These are phyloP conservation scores for Phasia obesa DNA, from an alignment of 2,888 invertebrate species.

Conservation along the genomic window DNA sequence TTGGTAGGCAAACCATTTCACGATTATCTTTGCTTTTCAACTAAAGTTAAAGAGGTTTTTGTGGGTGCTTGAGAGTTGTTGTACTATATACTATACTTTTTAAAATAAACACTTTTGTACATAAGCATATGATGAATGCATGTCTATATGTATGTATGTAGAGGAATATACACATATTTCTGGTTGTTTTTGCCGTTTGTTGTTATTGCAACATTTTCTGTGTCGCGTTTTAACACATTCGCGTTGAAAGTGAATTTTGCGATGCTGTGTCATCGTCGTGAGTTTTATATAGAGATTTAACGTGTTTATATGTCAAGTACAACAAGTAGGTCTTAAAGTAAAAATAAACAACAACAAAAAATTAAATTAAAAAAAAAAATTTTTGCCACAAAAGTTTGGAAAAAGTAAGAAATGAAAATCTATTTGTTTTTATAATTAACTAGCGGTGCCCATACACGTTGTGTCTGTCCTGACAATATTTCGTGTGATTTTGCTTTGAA, in stretches of 20 bases:
- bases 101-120: slow-evolving; percentile 23
- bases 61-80: slow-evolving; percentile 69
- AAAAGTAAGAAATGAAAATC: neutral
- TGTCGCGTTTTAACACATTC: slow-evolving; percentile 69
- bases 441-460: no score
- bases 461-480: no score
- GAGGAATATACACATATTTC: slow-evolving; percentile 26
- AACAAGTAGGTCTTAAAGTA: slow-evolving; percentile 71
- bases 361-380: neutral
- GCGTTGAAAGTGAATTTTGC: slow-evolving; percentile 71
- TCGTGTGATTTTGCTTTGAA: no score
- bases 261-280: slow-evolving; percentile 64
- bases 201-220: slow-evolving; percentile 70
- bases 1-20: slow-evolving; percentile 70
- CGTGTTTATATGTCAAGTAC: slow-evolving; percentile 71
- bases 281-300: slow-evolving; percentile 64
- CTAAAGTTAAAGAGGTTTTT: slow-evolving; percentile 70
- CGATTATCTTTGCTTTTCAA: slow-evolving; percentile 63
- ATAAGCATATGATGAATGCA: neutral
- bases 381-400: slow-evolving; percentile 10
- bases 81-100: slow-evolving; percentile 23
- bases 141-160: neutral
- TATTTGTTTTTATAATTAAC: neutral
- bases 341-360: slow-evolving; percentile 40
- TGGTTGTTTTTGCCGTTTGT: slow-evolving; percentile 48